Percentiles rank a stretch among this genome's conserved stretches.
Evolutionary conservation across 2,888 invertebrate species (phyloP).

Genomic region (Stenichneumon culpator): DNA sequence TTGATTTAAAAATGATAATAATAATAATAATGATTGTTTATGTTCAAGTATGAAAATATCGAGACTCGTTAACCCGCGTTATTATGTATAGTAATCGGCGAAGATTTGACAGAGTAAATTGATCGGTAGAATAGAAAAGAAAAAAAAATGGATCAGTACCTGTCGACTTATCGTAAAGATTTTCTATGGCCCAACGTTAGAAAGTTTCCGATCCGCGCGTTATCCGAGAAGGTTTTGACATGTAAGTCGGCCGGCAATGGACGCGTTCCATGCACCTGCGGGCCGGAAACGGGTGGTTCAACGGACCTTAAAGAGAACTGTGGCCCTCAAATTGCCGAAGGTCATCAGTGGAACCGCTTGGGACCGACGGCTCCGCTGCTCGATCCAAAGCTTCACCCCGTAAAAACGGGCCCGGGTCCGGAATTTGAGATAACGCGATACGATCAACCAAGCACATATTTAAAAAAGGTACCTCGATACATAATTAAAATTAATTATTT

Average conservation of each 20-base stretch:
- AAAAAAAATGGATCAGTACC: slow-evolving; percentile 87
- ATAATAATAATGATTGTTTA: background rate
- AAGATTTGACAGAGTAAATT: slow-evolving; percentile 25
- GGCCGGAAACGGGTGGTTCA: slow-evolving; percentile 53
- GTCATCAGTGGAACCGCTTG: slow-evolving; percentile 83
- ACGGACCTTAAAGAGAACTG: slow-evolving; percentile 40
- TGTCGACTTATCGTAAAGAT: slow-evolving; percentile 89
- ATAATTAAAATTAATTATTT: too few relatives aligned
- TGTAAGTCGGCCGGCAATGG: background rate
- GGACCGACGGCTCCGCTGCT: slow-evolving; percentile 88
- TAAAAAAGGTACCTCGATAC: slow-evolving; percentile 86
- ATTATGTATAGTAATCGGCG: background rate
- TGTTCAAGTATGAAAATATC: background rate
- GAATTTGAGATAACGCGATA: slow-evolving; percentile 86
- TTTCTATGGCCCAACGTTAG: slow-evolving; percentile 88
- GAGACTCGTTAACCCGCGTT: background rate
- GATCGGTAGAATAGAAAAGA: background rate
- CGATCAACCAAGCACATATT: slow-evolving; percentile 88
- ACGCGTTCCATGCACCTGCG: slow-evolving; percentile 61
- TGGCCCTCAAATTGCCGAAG: slow-evolving; percentile 66
- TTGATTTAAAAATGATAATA: too few relatives aligned
- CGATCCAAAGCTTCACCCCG: slow-evolving; percentile 88
- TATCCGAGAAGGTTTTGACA: background rate
- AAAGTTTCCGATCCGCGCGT: slow-evolving; percentile 64
- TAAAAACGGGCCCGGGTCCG: slow-evolving; percentile 87